Evolutionary conservation across 1,140 invertebrate genomes (phyloP), one percentile per base, ranked within the genome.

Genomic region (Andricus grossulariae): DNA sequence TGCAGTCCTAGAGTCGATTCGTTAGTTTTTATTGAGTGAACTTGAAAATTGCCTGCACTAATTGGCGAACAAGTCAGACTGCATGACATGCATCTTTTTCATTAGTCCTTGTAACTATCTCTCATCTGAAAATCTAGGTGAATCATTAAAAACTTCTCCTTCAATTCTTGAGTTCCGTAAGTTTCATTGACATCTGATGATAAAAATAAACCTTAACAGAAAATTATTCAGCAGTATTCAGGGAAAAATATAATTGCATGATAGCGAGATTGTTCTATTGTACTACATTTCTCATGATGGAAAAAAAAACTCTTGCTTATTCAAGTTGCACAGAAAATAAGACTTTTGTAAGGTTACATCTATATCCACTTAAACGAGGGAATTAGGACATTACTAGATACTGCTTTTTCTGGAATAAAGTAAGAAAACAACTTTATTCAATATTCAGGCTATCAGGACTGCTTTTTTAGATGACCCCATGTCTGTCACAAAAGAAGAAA

Each of bases 111-210:
- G 60, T 39, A 66, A 45, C 25, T 32, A 32, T n/a, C 15, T 45
- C n/a, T 66, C 60, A n/a, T n/a, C 60, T 66, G 60, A 66, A 66
- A 66, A 66, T 66, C 60, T 66, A 66, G 32, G 32, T 66, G 60
- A 66, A 16, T 66, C 60, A 16, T 66, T 39, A 39, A 66, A 45
- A 66, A 39, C 5, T 66, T 66, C 60, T 66, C 60, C 25, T 66
- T 66, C 60, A 16, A 8, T 39, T 66, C 25, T 32, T 66, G 6
- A 45, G 39, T 10, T 45, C 60, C 13, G 16, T 25, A 1, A 39
- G 15, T 66, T n/a, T 4, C 25, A 39, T 66, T 66, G 25, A 66
- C 32, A 66, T 21, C 10, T 16, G 25, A 39, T 13, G 60, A n/a
- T 66, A 39, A 66, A 45, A 66, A 66, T 66, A 66, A 66, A 45